Evolutionary conservation across 2,797 vertebrate genomes (phyloP), one percentile per base, ranked within the genome.

Genomic region (Taeniopygia guttata): DNA sequence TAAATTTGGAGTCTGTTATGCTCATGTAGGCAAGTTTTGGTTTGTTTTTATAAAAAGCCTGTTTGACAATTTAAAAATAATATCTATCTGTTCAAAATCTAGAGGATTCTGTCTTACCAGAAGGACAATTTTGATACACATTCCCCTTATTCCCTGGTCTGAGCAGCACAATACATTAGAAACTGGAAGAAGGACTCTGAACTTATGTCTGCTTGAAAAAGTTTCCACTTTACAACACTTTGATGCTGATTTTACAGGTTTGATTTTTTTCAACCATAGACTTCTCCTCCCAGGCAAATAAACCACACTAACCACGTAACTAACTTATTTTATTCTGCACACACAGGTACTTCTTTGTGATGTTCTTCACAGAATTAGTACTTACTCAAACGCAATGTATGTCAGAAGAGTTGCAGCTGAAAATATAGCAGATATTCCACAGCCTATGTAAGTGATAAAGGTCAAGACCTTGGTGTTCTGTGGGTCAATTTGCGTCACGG

Each of bases 361-460:
- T 16, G 9, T 3, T 66, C 56, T 89, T 75, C 54, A 88, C 62
- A 79, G 76, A 82, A 79, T 34, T 80, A 87, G 85, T 79, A 98
- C 99, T 99, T 96, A 99, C 99, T 99, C 99, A 89, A 99, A 99
- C 38, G 99, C 98, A 84, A 99, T 97, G 73, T 99, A 99, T n/a
- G 99, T 99, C 84, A 99, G 98, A 84, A 99, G 98, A 48, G 99
- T 99, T 62, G 98, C 98, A 20, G 99, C 99, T 15, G 99, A 99
- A 96, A 99, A 99, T 96, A 99, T 98, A 66, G 99, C 98, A 3
- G 99, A 99, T 95, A 99, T 87, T 30, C 99, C 99, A 89, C 99
- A 99, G 70, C 99, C 99, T 22, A 99, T 97, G 95, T 99, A 99
- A 42, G 98, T 98, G 96, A 99, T 98, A 90, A 99, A 99, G 70